Conservation (phyloP, 2,888 invertebrate species). For the Tribolium freemani region DNA sequence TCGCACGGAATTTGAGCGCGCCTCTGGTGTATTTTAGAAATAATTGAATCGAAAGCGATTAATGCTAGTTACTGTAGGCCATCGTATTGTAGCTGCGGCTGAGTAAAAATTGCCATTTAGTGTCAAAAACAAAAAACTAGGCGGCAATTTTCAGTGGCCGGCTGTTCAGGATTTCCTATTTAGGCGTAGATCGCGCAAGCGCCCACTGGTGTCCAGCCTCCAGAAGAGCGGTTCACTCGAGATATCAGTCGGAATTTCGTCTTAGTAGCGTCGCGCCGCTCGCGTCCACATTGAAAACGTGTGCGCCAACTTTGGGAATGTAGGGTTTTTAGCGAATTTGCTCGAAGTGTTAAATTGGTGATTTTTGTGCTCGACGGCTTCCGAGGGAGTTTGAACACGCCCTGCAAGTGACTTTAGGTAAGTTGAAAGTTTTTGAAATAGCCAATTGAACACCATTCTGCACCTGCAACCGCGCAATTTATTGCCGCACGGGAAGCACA, state of each 20-base stretch:
- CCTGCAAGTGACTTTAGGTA: conserved; percentile 35
- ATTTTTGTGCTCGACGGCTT: conserved; percentile 18
- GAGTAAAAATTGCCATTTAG: neutral
- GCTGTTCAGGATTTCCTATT: conserved; percentile 54
- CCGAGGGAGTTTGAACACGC: neutral
- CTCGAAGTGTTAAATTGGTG: conserved; percentile 26
- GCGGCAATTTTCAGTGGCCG: conserved; percentile 45
- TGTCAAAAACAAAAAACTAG: conserved; percentile 35
- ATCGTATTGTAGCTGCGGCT: no score
- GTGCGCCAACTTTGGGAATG: conserved; percentile 38
- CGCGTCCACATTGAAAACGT: conserved; percentile 27
- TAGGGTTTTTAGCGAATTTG: conserved; percentile 12
- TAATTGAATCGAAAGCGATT: neutral
- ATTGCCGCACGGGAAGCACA: conserved; percentile 34
- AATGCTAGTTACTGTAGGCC: neutral
- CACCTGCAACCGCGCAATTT: conserved; percentile 35
- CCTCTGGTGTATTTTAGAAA: neutral
- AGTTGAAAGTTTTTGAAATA: conserved; percentile 13
- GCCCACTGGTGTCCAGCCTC: conserved; percentile 55
- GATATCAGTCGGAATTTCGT: conserved; percentile 57
- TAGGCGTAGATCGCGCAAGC: conserved; percentile 60
- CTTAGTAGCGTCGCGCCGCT: conserved; percentile 47
- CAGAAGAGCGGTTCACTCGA: conserved; percentile 55
- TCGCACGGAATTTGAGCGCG: neutral
- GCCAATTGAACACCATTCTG: conserved; percentile 28